phyloP scores from a whole-genome alignment of 2,888 invertebrate species.

The Escarpia spicata region DNA sequence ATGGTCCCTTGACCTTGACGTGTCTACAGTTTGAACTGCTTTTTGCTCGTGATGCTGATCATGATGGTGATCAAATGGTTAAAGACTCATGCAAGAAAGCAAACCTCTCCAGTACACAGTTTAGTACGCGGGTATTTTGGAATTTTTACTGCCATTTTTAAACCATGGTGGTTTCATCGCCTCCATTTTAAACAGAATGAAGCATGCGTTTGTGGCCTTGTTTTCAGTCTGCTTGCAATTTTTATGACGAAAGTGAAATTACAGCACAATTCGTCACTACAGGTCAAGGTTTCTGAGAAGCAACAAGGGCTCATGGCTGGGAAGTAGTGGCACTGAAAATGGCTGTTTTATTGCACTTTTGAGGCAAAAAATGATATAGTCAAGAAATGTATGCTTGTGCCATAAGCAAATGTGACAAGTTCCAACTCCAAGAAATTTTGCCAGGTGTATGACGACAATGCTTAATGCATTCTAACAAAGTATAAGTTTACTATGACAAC shows the following conservation, averaged over 20 bases:
- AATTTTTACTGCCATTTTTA: background rate
- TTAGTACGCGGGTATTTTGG: too few species aligned
- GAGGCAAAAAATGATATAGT: background rate
- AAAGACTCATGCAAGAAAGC: too few species aligned
- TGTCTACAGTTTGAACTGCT: too few species aligned
- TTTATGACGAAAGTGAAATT: background rate
- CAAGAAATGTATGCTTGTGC: background rate
- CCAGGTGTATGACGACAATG: background rate
- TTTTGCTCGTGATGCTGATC: too few species aligned
- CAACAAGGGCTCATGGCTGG: too few species aligned
- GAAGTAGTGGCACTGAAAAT: too few species aligned
- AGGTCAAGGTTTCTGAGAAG: too few species aligned
- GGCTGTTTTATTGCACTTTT: background rate
- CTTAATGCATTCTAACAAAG: background rate
- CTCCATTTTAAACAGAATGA: background rate
- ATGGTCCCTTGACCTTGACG: background rate
- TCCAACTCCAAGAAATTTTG: slow-evolving; percentile 19
- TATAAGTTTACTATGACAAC: slow-evolving; percentile 17
- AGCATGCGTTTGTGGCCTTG: background rate
- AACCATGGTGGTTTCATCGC: background rate
- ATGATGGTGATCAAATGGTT: too few species aligned
- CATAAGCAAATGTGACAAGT: background rate
- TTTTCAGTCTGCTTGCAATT: background rate
- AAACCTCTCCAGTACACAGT: too few species aligned
- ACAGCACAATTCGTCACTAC: too few species aligned